Evolutionary conservation across 2,113 vertebrate species (phyloP).

Genomic region (Myotis yumanensis): DNA sequence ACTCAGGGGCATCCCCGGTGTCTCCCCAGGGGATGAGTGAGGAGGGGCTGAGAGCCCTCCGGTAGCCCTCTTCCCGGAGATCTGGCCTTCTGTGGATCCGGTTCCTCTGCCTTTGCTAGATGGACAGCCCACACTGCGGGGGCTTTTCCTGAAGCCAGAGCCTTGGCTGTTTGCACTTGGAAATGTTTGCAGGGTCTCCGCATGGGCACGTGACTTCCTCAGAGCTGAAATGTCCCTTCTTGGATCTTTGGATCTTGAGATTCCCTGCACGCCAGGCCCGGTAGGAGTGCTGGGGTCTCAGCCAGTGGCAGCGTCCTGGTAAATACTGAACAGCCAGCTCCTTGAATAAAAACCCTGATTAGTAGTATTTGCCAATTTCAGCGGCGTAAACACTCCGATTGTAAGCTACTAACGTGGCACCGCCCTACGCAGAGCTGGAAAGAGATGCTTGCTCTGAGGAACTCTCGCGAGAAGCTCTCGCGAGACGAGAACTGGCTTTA

Average conservation of each 20-base stretch:
- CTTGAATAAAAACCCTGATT: not conserved
- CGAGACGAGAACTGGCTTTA: rapidly evolving
- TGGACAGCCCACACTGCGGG: not conserved
- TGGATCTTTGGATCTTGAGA: not conserved
- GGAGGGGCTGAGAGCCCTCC: too few relatives aligned
- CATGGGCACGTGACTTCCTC: not conserved
- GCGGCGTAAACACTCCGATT: not conserved
- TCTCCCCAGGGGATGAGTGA: not conserved
- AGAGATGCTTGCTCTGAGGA: rapidly evolving
- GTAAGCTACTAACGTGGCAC: rapidly evolving
- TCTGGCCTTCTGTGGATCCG: not conserved
- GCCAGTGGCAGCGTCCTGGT: not conserved
- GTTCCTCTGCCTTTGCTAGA: not conserved
- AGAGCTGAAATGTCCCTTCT: not conserved
- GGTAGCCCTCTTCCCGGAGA: not conserved
- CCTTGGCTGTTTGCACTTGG: not conserved
- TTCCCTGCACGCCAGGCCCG: not conserved
- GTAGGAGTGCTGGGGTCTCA: not conserved
- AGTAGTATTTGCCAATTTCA: not conserved
- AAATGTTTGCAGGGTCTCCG: not conserved
- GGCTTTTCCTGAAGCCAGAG: not conserved
- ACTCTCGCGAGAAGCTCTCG: not conserved
- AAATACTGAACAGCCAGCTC: not conserved
- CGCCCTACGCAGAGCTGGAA: rapidly evolving
- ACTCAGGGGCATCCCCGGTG: not conserved